Base-by-base conservation (phyloP, 2,113 vertebrate genomes). In the Dipodomys ordii region DNA sequence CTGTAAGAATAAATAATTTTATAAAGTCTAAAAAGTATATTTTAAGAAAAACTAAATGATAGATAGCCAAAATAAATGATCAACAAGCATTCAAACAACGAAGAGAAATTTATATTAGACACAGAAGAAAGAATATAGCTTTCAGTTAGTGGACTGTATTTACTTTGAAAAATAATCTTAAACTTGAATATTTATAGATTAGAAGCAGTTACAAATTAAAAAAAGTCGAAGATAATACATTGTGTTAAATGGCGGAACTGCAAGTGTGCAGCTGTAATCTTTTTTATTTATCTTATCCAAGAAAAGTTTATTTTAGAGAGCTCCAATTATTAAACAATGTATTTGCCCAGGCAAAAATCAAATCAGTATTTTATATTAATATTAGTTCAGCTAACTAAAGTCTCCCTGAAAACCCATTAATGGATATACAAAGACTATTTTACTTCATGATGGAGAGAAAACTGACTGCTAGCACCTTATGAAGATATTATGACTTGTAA, bases 141-240 rank as follows among this genome's bases (percentile, higher is more conserved):
- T 88, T 20, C 12, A 79, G 30, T 39, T 46, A 87, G 65, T 53
- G 65, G 76, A 64, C 44, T 92, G 13, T 11, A 94, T 49, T 62
- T 80, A 72, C 85, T 86, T 85, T 85, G 49, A 18, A 83, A 84
- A 91, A 89, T n/a, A 53, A 77, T 44, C 30, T 84, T 88, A 74
- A 91, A 27, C 88, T 92, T 94, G 18, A 82, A 44, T 87, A 87
- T 78, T 81, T 77, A 71, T 53, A 85, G 6, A 91, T 71, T 68
- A 89, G 25, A 79, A 83, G 13, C n/a, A 65, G 74, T 93, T 39
- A 32, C 57, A 72, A 82, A 27, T 49, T 81, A 46, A 84, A 28
- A 84, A 87, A 84, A 90, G 80, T 22, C 49, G 10, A 89, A 84
- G 30, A 82, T 90, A 93, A 71, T 57, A 73, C 74, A n/a, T 80